Base-by-base conservation (phyloP, 2,888 invertebrate species). In the Bruchidius siliquastri region DNA sequence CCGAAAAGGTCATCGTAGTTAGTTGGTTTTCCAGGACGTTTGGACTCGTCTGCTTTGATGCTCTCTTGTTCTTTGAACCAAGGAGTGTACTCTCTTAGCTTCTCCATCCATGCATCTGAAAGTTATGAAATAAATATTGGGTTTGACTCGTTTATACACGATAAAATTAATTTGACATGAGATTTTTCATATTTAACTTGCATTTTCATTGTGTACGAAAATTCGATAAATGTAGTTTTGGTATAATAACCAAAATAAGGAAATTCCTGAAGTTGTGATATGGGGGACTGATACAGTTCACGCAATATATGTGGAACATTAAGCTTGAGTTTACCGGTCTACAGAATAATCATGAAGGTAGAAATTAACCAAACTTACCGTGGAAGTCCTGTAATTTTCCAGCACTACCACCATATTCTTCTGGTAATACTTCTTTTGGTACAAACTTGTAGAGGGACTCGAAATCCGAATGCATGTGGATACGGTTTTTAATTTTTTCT, bases 1-100 rank as follows among this genome's bases (percentile, higher is more conserved):
- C 96, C 96, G 82, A 96, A 96, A 2, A 96, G 89, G 82, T 96
- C 95, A 79, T 95, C 94, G 79, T 93, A 92, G 79, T 94, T 95
- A 83, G 94, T 95, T 76, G 95, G 94, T 84, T 93, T 94, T 68
- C 95, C 96, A 0, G 94, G 94, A 83, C 96, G 90, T 75, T 94
- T 90, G 0, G 92, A 87, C 84, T 96, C 96, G 80, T 94, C 93
- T 20, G 94, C 92, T 84, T 94, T 94, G 32, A 93, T 86, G 68
- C 89, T 88, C 83, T 95, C 95, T 82, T 95, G 94, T 76, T 92
- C 92, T 80, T 92, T 89, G 85, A 96, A 95, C 95, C 95, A 96
- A 21, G 91, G 91, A 67, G 90, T 90, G 85, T 94, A 93, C 81
- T 86, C 93, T 77, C 91, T 91, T 80, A 96, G 82, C 83, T 94